Evolutionary conservation across 2,113 vertebrate genomes (phyloP).

Genomic region (Calidris pygmaea): DNA sequence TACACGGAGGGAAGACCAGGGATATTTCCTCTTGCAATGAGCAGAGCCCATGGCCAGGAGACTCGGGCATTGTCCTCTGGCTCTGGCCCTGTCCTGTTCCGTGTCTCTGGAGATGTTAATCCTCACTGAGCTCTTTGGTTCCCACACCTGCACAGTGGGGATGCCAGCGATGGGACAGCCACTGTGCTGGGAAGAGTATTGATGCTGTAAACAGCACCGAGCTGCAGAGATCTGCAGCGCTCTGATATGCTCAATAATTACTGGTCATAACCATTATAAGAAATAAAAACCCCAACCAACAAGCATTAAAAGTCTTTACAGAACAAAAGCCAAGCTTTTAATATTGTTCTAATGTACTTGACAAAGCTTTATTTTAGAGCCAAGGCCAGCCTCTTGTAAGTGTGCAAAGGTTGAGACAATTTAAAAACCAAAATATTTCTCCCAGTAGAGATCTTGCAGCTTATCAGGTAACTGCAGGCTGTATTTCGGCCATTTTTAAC

Average conservation of each 20-base stretch:
- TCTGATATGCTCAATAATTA: not conserved
- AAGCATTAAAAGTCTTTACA: not conserved
- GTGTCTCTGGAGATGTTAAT: not conserved
- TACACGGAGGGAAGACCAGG: not conserved
- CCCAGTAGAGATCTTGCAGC: slow-evolving; percentile 54
- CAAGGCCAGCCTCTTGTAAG: not conserved
- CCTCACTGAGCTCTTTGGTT: not conserved
- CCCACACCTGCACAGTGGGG: not conserved
- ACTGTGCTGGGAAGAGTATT: not conserved
- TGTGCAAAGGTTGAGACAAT: slow-evolving; percentile 26
- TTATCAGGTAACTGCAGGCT: slow-evolving; percentile 57
- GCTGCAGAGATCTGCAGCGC: not conserved
- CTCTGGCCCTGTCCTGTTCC: not conserved
- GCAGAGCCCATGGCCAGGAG: not conserved
- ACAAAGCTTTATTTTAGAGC: slow-evolving; percentile 36
- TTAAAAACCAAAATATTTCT: slow-evolving; percentile 59
- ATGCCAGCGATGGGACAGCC: not conserved
- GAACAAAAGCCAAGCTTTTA: slow-evolving; percentile 46
- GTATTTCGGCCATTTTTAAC: slow-evolving; percentile 57
- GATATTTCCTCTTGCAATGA: not conserved
- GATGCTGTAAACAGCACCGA: not conserved
- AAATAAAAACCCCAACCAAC: not conserved
- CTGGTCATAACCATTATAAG: not conserved
- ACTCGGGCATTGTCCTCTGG: accelerated
- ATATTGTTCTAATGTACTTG: slow-evolving; percentile 30